Conservation (phyloP, 2,888 invertebrate species). For the Tridacna crocea region DNA sequence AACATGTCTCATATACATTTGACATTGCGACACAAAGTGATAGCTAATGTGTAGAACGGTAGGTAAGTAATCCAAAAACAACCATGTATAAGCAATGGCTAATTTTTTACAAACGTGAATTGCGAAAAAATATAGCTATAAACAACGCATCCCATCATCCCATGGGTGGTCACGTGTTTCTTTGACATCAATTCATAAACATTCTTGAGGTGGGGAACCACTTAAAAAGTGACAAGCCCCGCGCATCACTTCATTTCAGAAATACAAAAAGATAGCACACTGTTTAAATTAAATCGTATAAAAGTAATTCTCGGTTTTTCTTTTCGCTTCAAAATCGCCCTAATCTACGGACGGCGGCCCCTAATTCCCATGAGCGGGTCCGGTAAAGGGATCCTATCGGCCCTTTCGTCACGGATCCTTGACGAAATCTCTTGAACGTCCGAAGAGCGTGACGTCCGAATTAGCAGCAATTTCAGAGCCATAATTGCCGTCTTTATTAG, state of each 20-base stretch:
- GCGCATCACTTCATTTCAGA: conserved; percentile 27
- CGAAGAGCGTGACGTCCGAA: conserved; percentile 57
- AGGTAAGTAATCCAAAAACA: too few relatives aligned
- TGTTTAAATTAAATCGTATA: conserved; percentile 25
- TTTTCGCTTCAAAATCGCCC: conserved; percentile 20
- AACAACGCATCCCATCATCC: too few relatives aligned
- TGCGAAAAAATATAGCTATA: too few relatives aligned
- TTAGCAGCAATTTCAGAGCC: conserved; percentile 58
- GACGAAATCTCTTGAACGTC: conserved; percentile 46
- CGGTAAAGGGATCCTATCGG: conserved; percentile 46
- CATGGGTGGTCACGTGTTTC: conserved; percentile 4
- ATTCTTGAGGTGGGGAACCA: conserved; percentile 18
- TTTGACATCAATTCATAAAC: conserved; percentile 16
- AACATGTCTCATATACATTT: too few relatives aligned
- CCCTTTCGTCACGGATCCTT: conserved; percentile 38
- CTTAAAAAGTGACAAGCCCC: conserved; percentile 26
- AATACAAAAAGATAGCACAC: conserved; percentile 33
- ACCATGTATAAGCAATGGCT: too few relatives aligned
- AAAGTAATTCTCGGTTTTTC: conserved; percentile 25
- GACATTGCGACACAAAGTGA: too few relatives aligned
- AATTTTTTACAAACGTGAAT: too few relatives aligned
- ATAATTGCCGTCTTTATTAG: conserved; percentile 55
- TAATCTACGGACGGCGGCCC: conserved; percentile 23
- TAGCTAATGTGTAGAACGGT: too few relatives aligned
- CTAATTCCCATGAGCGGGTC: conserved; percentile 26